Base-by-base conservation (phyloP, 2,113 vertebrate genomes). In the Malurus melanocephalus region DNA sequence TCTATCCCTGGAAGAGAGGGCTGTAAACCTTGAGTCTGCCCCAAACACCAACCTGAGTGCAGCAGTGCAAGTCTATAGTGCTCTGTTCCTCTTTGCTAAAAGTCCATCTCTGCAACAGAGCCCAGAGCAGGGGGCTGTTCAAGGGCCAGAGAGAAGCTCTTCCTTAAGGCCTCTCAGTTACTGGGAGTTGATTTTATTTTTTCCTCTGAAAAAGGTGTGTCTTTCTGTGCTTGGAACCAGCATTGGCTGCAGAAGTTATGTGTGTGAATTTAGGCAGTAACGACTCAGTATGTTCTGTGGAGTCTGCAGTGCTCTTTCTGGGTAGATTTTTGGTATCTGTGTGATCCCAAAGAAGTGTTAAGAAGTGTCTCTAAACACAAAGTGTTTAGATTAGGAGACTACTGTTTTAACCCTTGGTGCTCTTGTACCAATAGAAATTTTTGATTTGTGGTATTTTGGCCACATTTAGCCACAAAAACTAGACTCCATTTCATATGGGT, bases 11-110 rank as follows among this genome's bases (percentile, higher is more conserved):
- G 33, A 27, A 76, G 30, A 71, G 42, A 56, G 30, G 30, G n/a
- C 11, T 22, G 32, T 16, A 27, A 51, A 52, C 30, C 32, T 26
- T 8, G 62, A 40, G 46, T 26, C 9, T 66, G 26, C 19, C 28
- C 13, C 38, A 28, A 42, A 12, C 16, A 10, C 11, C 0, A 1
- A 8, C 16, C 30, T 59, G 12, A 15, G 21, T 7, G 42, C 5
- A 3, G 27, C 7, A 2, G 21, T 14, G 5, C 17, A 23, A n/a
- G 13, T 72, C n/a, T 56, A 23, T 32, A 48, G 11, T 74, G 66
- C 71, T 85, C 67, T 45, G 1, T 26, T 45, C 17, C 28, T 32
- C 7, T 46, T 71, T 38, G 26, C 46, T 40, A 12, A 5, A 52
- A 27, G 23, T 18, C 43, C 38, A 6, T 16, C 38, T 82, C 42